Percentiles rank a stretch among this genome's conserved stretches.
Conservation (phyloP, 92 coral and sea anemone species). For the Umimayanthus chanpuru region DNA sequence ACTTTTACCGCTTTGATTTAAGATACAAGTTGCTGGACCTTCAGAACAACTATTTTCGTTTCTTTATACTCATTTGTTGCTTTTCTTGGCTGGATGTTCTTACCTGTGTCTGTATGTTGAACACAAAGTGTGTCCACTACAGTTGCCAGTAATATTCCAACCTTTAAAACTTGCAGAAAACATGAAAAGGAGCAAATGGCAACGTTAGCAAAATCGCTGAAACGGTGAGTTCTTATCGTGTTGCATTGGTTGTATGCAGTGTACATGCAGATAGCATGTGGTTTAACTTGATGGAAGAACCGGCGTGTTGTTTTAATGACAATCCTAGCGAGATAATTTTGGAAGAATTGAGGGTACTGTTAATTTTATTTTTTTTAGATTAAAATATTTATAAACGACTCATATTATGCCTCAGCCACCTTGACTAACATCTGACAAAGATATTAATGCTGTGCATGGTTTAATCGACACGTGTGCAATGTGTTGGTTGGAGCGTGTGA, state of each 20-base stretch:
- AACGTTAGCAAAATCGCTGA: slow-evolving; percentile 68
- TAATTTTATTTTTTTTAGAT: no score
- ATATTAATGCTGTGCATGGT: neutral
- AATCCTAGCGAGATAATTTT: no score
- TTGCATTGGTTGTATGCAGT: neutral
- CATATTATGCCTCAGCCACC: neutral
- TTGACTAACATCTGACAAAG: slow-evolving; percentile 14
- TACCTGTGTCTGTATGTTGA: neutral
- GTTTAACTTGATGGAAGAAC: neutral
- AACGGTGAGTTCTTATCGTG: slow-evolving; percentile 53
- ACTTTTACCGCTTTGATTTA: neutral
- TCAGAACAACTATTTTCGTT: no score
- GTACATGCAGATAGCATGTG: no score
- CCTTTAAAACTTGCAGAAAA: slow-evolving; percentile 51
- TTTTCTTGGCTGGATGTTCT: neutral
- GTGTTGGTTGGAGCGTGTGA: no score
- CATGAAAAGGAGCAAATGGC: slow-evolving; percentile 76
- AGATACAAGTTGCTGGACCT: no score
- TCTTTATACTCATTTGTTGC: neutral
- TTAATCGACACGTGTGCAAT: no score
- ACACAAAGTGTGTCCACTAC: no score
- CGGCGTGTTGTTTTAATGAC: neutral
- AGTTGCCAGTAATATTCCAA: neutral
- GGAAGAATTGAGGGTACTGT: no score
- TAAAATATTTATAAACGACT: no score